These are phyloP conservation scores for Choloepus didactylus DNA, from an alignment of 2,797 vertebrate species.

Conservation along the genomic window DNA sequence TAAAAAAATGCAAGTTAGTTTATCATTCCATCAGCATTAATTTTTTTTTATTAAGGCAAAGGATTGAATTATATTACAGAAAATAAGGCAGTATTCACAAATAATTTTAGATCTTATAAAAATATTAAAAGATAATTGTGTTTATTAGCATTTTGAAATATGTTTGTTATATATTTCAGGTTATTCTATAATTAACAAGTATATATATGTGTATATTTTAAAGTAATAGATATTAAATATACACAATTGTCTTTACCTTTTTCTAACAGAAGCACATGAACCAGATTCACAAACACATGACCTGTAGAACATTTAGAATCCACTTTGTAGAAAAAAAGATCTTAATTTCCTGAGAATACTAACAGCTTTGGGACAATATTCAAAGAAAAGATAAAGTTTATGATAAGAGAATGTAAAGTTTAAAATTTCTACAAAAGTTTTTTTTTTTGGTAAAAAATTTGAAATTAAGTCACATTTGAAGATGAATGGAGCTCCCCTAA, in stretches of 20 bases:
- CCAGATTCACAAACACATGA: slow-evolving; percentile 53
- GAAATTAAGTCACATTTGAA: neutral
- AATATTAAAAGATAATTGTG: slow-evolving; percentile 67
- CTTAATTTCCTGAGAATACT: neutral
- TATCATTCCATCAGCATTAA: slow-evolving; percentile 67
- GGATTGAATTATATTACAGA: slow-evolving; percentile 67
- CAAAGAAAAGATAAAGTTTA: neutral
- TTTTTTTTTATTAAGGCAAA: slow-evolving; percentile 78
- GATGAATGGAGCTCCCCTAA: neutral
- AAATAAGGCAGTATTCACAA: slow-evolving; percentile 61
- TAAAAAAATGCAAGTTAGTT: slow-evolving; percentile 68
- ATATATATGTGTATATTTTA: neutral
- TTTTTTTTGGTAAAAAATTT: neutral
- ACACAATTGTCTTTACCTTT: slow-evolving; percentile 65
- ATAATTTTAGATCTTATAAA: slow-evolving; percentile 59
- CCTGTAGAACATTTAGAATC: slow-evolving; percentile 36
- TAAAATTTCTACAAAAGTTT: neutral
- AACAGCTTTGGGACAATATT: neutral
- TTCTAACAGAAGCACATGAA: slow-evolving; percentile 48
- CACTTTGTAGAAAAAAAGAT: neutral
- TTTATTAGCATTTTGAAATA: slow-evolving; percentile 68
- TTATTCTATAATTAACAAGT: slow-evolving; percentile 60
- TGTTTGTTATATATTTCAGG: slow-evolving; percentile 72
- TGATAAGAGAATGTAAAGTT: neutral
- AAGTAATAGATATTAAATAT: slow-evolving; percentile 57